Conservation (phyloP, 2,888 invertebrate species). For the Anaspis maculata region DNA sequence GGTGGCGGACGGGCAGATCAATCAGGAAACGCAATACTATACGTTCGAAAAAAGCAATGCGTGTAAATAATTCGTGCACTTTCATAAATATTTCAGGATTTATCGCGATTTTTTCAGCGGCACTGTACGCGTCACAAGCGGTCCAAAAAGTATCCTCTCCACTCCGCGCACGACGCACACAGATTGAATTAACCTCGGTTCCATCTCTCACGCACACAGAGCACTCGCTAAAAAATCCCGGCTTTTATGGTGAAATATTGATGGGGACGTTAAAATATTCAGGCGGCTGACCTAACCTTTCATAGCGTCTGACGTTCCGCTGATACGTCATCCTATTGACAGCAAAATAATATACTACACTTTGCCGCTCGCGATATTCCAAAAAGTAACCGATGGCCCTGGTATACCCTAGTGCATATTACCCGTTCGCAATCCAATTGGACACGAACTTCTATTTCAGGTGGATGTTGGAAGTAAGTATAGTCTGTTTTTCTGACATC, state of each 20-base stretch:
- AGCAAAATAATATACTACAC: slow-evolving; percentile 9
- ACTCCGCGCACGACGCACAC: slow-evolving; percentile 18
- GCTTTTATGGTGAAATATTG: slow-evolving; percentile 34
- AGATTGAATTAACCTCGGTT: slow-evolving; percentile 33
- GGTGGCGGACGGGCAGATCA: slow-evolving; percentile 26
- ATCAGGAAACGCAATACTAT: slow-evolving; percentile 25
- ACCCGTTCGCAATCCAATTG: too few relatives aligned
- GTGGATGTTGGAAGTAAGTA: too few relatives aligned
- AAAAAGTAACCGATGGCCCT: too few relatives aligned
- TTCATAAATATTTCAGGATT: slow-evolving; percentile 33
- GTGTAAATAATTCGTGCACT: slow-evolving; percentile 28
- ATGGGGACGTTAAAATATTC: slow-evolving; percentile 35
- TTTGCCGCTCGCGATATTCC: too few relatives aligned
- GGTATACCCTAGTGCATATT: too few relatives aligned
- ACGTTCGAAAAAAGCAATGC: slow-evolving; percentile 24
- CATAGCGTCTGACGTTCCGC: slow-evolving; percentile 15
- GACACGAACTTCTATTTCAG: too few relatives aligned
- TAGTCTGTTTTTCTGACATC: too few relatives aligned
- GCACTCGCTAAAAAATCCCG: slow-evolving; percentile 27
- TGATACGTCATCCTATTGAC: slow-evolving; percentile 12
- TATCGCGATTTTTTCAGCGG: slow-evolving; percentile 31
- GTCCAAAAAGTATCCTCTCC: slow-evolving; percentile 26
- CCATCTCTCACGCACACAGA: slow-evolving; percentile 24
- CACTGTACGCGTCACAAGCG: slow-evolving; percentile 29
- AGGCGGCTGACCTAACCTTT: slow-evolving; percentile 32